Percentiles rank a stretch among this genome's conserved stretches.
phyloP scores from a whole-genome alignment of 1,140 invertebrate species.

The Diachasmimorpha longicaudata region DNA sequence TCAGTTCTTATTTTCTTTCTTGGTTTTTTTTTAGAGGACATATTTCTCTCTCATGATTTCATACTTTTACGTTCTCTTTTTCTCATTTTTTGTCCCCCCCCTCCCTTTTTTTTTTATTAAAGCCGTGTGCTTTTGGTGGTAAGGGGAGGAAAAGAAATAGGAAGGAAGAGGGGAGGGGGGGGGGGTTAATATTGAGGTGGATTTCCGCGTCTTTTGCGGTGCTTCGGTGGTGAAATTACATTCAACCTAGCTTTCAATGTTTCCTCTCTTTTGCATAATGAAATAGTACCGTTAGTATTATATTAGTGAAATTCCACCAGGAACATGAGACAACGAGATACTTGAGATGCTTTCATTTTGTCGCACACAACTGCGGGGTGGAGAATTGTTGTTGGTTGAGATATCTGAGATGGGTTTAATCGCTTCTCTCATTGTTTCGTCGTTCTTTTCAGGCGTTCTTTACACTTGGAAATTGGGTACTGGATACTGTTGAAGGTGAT shows the following conservation, averaged over 20 bases:
- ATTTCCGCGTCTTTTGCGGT: slow-evolving; percentile 6
- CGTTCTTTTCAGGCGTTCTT: not conserved
- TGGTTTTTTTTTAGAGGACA: not conserved
- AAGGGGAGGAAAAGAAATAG: not conserved
- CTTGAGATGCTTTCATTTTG: slow-evolving; percentile 9
- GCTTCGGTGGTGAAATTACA: not conserved
- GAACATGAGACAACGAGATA: not conserved
- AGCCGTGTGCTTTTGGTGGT: not conserved
- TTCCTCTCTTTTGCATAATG: slow-evolving; percentile 10
- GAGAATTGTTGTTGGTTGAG: not conserved
- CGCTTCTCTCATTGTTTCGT: not conserved
- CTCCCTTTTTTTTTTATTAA: not conserved
- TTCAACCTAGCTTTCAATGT: slow-evolving; percentile 2
- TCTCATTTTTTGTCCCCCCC: not conserved
- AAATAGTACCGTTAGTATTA: slow-evolving; percentile 7
- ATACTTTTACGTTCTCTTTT: not conserved
- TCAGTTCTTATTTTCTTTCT: not conserved
- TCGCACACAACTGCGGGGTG: not conserved
- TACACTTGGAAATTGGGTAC: not conserved
- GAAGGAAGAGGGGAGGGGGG: not conserved
- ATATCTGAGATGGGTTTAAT: not conserved
- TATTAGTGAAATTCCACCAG: slow-evolving; percentile 1
- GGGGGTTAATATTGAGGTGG: slow-evolving; percentile 1
- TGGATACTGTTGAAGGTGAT: no score
- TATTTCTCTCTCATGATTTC: slow-evolving; percentile 2